These are phyloP conservation scores for Poeciliopsis infans DNA, from an alignment of 2,797 vertebrate species.

Conservation along the genomic window DNA sequence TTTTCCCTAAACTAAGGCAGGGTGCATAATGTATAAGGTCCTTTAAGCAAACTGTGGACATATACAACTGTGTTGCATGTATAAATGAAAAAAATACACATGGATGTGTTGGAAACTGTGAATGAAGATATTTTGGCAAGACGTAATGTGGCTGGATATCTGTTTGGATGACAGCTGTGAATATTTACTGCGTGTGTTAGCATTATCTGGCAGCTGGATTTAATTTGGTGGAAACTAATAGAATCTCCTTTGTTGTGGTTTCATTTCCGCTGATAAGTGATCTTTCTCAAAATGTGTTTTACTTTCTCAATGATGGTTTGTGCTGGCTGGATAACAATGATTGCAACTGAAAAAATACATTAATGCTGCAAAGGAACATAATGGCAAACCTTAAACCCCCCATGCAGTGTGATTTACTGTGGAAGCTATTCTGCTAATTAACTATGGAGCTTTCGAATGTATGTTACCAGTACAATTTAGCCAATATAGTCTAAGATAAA, in stretches of 20 bases:
- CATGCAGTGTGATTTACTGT: neutral
- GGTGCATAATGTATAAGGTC: conserved; percentile 27
- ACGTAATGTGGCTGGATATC: conserved; percentile 16
- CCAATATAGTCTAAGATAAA: neutral
- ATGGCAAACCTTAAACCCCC: neutral
- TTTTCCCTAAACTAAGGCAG: conserved; percentile 6
- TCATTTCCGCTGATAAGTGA: conserved; percentile 62
- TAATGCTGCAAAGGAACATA: neutral
- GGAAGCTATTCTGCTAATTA: neutral
- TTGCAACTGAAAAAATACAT: conserved; percentile 13
- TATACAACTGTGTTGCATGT: neutral
- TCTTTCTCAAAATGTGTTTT: conserved; percentile 45
- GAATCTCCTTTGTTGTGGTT: conserved; percentile 40
- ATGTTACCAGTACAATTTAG: neutral
- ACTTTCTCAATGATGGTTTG: conserved; percentile 17
- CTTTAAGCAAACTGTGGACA: conserved; percentile 2
- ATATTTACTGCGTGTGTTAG: conserved; percentile 40
- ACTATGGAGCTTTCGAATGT: neutral
- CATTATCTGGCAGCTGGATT: conserved; percentile 50
- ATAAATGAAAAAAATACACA: conserved; percentile 28
- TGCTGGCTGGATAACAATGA: conserved; percentile 10
- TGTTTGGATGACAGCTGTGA: conserved; percentile 29
- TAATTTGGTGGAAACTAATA: conserved; percentile 59
- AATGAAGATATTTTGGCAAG: conserved; percentile 1
- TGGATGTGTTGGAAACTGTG: conserved; percentile 10